phyloP scores from a whole-genome alignment of 2,888 invertebrate genomes.

The Drosophila koepferae region DNA sequence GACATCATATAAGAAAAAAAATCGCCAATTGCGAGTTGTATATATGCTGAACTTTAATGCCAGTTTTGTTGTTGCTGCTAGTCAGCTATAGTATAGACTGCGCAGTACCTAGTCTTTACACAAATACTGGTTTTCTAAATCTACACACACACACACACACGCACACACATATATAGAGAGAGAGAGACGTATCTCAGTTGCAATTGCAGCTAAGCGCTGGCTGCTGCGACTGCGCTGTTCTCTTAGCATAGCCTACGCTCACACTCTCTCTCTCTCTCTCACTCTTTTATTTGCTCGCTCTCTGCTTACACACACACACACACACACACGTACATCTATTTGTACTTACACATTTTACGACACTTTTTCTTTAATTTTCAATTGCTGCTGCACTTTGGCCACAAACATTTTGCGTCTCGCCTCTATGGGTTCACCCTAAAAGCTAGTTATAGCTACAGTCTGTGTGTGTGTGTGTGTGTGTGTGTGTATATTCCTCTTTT shows the following conservation, averaged over 20 bases:
- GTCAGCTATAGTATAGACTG: constrained; percentile 33
- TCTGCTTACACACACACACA: constrained; percentile 3
- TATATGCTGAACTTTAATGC: constrained; percentile 71
- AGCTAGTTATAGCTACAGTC: not conserved
- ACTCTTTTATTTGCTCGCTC: constrained; percentile 12
- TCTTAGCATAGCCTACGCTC: not conserved
- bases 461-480: not conserved
- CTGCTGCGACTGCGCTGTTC: constrained; percentile 65
- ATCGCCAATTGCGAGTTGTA: constrained; percentile 46
- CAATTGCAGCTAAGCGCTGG: constrained; percentile 38
- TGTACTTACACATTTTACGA: constrained; percentile 41
- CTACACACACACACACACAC: constrained; percentile 44
- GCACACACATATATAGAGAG: not conserved
- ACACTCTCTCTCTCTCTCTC: not conserved
- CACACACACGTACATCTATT: not conserved
- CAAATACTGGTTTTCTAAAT: constrained; percentile 79
- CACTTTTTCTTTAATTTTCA: constrained; percentile 46
- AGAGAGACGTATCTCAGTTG: constrained; percentile 37
- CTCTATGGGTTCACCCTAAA: constrained; percentile 38
- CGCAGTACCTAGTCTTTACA: constrained; percentile 32
- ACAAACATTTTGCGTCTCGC: constrained; percentile 22
- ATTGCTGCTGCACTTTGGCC: constrained; percentile 20
- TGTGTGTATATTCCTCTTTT: constrained; percentile 12
- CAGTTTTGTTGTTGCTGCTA: constrained; percentile 47
- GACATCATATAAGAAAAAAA: constrained; percentile 57